Base-by-base conservation (phyloP, 2,797 vertebrate species). In the Arctocebus calabarensis region DNA sequence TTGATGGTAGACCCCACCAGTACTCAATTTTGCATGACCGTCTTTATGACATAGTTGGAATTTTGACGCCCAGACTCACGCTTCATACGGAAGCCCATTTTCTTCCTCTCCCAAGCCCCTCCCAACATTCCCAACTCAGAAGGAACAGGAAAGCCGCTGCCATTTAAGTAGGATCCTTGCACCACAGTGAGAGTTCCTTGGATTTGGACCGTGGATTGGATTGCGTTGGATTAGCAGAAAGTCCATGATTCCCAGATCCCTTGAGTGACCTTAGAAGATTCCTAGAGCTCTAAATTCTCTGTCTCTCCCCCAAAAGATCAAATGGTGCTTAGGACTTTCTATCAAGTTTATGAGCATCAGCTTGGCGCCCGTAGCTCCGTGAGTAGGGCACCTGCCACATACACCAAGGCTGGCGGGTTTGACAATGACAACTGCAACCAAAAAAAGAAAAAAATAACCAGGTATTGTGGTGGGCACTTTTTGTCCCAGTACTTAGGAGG, bases 11-110 rank as follows among this genome's bases (percentile, higher is more conserved):
- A 92, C 64, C 96, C 97, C 17, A 94, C 94, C 84, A 71, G 94
- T 62, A 93, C 62, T 98, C 88, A 83, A 94, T 97, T 97, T 97
- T 97, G 92, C 95, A 95, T 96, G 97, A 96, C 97, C 84, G 10
- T 95, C 96, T 98, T 98, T 97, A 98, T 95, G 97, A 97, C 96
- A 95, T 97, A 89, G 97, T 78, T 90, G 86, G 96, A 98, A 98
- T 96, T 98, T 96, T 95, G 97, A 97, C 59, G 22, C 97, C 94
- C 81, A 79, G 86, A 71, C 93, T 82, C 82, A 12, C 73, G 13
- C 73, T 92, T 96, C 93, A 94, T 93, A 94, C 75, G 34, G 85
- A 95, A 90, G 87, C 91, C 71, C 10, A 45, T 82, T 95, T 94
- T n/a, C 94, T 84, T 96, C 61, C 74, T 77, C 87, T 91, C 88